Evolutionary conservation across 2,797 vertebrate genomes (phyloP).

Genomic region (Adrianichthys oophorus): DNA sequence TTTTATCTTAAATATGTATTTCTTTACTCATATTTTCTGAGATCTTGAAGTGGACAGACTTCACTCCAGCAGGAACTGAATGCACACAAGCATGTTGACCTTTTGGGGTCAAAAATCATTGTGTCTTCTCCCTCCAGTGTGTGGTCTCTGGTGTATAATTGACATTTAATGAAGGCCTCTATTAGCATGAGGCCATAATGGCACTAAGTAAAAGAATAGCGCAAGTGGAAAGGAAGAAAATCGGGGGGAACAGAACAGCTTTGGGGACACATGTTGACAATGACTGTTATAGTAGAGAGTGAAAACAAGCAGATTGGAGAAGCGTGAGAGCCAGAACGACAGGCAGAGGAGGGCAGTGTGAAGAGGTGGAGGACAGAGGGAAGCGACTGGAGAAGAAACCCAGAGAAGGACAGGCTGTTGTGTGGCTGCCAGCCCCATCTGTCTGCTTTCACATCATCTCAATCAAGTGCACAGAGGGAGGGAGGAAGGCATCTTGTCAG

Average conservation of each 20-base stretch:
- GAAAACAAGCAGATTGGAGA: constrained; percentile 9
- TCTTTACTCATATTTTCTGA: background rate
- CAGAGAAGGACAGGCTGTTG: constrained; percentile 69
- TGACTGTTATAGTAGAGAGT: constrained; percentile 16
- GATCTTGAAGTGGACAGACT: constrained; percentile 50
- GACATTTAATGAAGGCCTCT: constrained; percentile 83
- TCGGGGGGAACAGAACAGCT: constrained; percentile 22
- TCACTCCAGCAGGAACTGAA: constrained; percentile 52
- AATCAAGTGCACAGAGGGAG: constrained; percentile 41
- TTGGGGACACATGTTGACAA: constrained; percentile 16
- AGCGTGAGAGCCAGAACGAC: constrained; percentile 15
- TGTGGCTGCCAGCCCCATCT: constrained; percentile 80
- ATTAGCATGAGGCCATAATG: constrained; percentile 66
- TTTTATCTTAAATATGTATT: background rate
- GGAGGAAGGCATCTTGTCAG: constrained; percentile 10
- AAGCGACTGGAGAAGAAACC: constrained; percentile 24
- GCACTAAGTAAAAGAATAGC: constrained; percentile 61
- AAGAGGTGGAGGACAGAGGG: constrained; percentile 21
- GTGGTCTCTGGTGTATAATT: constrained; percentile 82
- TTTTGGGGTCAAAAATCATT: constrained; percentile 79
- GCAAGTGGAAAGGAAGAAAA: constrained; percentile 24
- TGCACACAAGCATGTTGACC: constrained; percentile 73
- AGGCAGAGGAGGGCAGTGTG: constrained; percentile 2
- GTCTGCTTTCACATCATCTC: constrained; percentile 78
- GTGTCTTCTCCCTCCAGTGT: constrained; percentile 71